Evolutionary conservation across 2,888 invertebrate species (phyloP).

Genomic region (Epirrita christyi): DNA sequence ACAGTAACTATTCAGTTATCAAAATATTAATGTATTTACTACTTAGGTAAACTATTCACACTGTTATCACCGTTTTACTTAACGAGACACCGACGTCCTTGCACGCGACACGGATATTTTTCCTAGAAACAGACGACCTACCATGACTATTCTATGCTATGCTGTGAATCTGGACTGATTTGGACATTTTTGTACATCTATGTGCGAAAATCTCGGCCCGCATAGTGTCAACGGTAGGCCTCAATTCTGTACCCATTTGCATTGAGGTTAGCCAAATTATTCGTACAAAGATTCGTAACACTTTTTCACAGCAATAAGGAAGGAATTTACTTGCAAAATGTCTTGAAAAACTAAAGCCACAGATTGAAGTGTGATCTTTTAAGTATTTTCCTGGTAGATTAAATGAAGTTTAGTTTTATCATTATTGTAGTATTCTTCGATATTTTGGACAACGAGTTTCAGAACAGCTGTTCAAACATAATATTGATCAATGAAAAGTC

Average conservation of each 20-base stretch:
- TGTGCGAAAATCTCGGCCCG: background rate
- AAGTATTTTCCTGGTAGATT: no score
- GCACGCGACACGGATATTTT: constrained; percentile 1
- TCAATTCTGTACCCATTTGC: no score
- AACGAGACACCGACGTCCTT: constrained; percentile 2
- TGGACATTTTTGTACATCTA: background rate
- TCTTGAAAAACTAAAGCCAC: no score
- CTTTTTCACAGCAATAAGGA: no score
- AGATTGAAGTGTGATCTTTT: no score
- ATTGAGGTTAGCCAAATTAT: no score
- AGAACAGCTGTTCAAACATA: constrained; percentile 7
- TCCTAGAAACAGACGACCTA: constrained; percentile 9
- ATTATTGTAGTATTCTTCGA: background rate
- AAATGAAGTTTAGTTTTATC: no score
- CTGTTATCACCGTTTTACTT: constrained; percentile 6
- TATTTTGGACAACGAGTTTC: background rate
- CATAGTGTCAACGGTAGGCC: no score
- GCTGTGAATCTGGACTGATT: background rate
- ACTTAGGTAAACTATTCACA: background rate
- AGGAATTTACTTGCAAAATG: no score
- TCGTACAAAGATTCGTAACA: no score
- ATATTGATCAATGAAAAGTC: constrained; percentile 1
- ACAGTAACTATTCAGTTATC: background rate
- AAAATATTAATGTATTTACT: background rate
- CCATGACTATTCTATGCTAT: background rate